Percentiles rank a stretch among this genome's conserved stretches.
Evolutionary conservation across 2,888 invertebrate genomes (phyloP).

Genomic region (Drosophila conformis): DNA sequence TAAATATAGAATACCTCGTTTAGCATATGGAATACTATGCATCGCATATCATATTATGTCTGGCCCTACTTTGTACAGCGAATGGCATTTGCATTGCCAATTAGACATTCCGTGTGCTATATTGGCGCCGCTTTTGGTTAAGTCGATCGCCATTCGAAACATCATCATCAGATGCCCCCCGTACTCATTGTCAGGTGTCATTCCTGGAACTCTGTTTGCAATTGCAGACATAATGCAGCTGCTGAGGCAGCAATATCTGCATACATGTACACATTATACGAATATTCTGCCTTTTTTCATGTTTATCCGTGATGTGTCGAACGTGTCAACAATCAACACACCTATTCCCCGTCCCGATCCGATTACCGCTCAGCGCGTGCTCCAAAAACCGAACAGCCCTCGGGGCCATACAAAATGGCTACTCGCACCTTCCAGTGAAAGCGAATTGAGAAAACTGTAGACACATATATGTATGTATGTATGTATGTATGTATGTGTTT

Average conservation of each 20-base stretch:
- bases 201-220: constrained; percentile 39
- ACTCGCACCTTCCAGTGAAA: constrained; percentile 8
- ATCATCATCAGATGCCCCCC: constrained; percentile 38
- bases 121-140: constrained; percentile 48
- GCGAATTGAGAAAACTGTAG: neutral
- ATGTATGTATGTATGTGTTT: neutral
- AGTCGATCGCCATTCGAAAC: constrained; percentile 23
- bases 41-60: constrained; percentile 45
- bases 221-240: constrained; percentile 27
- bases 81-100: constrained; percentile 69
- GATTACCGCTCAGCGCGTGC: constrained; percentile 72
- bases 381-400: constrained; percentile 37
- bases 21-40: neutral
- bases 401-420: constrained; percentile 28
- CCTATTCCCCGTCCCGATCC: constrained; percentile 40
- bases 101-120: constrained; percentile 50
- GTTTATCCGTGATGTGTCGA: constrained; percentile 29
- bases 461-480: constrained; percentile 9
- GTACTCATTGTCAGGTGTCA: constrained; percentile 41
- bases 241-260: constrained; percentile 41
- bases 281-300: constrained; percentile 21
- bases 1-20: constrained; percentile 1
- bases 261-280: constrained; percentile 11
- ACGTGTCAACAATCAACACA: constrained; percentile 43
- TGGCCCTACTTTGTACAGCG: constrained; percentile 55